Conservation (phyloP, 2,888 invertebrate genomes). For the Idaea biselata region DNA sequence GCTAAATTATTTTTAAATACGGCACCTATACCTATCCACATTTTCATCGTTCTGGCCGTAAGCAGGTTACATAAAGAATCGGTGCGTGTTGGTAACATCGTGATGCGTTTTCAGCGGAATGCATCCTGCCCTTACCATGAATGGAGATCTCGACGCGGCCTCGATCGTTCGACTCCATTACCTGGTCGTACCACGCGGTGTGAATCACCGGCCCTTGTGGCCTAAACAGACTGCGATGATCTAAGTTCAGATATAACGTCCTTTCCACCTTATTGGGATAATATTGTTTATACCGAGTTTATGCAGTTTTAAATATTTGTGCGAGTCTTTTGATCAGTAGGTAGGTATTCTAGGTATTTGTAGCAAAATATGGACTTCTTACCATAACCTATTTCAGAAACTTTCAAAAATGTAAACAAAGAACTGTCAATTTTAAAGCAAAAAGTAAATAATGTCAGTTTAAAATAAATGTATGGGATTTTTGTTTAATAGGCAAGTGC, state of each 20-base stretch:
- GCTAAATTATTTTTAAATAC: too few relatives aligned
- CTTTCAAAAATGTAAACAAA: too few relatives aligned
- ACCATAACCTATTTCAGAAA: too few relatives aligned
- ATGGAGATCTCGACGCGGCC: slow-evolving; percentile 28
- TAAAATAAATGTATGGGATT: too few relatives aligned
- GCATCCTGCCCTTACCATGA: slow-evolving; percentile 27
- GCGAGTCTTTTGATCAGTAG: not conserved
- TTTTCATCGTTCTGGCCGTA: too few relatives aligned
- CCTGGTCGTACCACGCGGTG: not conserved
- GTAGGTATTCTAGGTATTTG: not conserved
- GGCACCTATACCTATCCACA: too few relatives aligned
- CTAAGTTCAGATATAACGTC: slow-evolving; percentile 30
- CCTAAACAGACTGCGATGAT: slow-evolving; percentile 36
- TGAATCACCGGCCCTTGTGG: slow-evolving; percentile 32
- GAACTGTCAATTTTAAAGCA: too few relatives aligned
- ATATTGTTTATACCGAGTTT: not conserved
- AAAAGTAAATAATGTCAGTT: too few relatives aligned
- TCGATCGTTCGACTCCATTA: slow-evolving; percentile 27
- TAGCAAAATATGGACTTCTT: too few relatives aligned
- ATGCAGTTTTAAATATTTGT: not conserved
- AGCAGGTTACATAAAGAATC: not conserved
- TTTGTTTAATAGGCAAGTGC: too few relatives aligned
- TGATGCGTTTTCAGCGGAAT: slow-evolving; percentile 6
- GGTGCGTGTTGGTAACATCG: slow-evolving; percentile 4
- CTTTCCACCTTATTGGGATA: slow-evolving; percentile 3